phyloP scores from a whole-genome alignment of 2,113 vertebrate genomes.

The Neolamprologus toae region DNA sequence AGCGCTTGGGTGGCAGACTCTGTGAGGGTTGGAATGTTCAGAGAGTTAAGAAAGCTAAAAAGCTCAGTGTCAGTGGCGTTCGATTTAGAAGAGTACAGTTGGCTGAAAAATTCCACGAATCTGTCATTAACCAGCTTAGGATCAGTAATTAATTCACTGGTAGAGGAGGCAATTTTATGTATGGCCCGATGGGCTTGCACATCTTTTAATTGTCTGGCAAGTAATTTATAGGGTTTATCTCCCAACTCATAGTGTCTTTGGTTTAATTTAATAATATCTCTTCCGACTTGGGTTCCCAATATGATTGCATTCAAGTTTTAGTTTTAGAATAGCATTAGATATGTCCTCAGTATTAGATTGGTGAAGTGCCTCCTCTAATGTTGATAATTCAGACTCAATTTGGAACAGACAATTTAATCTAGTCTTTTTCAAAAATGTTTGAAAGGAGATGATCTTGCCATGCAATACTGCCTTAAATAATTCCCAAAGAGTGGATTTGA shows the following conservation, averaged over 20 bases:
- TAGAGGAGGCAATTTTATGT: background rate
- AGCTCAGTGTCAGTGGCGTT: background rate
- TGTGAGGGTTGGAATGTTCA: fast-evolving
- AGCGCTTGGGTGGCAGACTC: background rate
- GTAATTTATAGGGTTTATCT: background rate
- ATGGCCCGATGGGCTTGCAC: background rate
- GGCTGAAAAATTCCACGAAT: fast-evolving
- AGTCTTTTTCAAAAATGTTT: background rate
- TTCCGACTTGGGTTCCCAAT: background rate
- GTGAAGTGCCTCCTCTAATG: background rate
- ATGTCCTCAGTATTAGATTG: background rate
- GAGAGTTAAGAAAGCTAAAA: background rate
- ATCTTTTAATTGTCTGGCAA: background rate
- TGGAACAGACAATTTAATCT: background rate
- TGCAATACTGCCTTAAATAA: background rate
- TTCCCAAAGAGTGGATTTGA: background rate
- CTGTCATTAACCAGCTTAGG: background rate
- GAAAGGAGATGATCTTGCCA: background rate
- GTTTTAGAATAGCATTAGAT: background rate
- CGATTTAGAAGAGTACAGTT: background rate
- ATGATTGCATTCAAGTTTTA: background rate
- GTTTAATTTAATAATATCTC: fast-evolving
- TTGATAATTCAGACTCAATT: background rate
- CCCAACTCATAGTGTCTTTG: background rate
- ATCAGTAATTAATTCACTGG: background rate